Base-by-base conservation (phyloP, 2,888 invertebrate species). In the Cerceris rybyensis region DNA sequence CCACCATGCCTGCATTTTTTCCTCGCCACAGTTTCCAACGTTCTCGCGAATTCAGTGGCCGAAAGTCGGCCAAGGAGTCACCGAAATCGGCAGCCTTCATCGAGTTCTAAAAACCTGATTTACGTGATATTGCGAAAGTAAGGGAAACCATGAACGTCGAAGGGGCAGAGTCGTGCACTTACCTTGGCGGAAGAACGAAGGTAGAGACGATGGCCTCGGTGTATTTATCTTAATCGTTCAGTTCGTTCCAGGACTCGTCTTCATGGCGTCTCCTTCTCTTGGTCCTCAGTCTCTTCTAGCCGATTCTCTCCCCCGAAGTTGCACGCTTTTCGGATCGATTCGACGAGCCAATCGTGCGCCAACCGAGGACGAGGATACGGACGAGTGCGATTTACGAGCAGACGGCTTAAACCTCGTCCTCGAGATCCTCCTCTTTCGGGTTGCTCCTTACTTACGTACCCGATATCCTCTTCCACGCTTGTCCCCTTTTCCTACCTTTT, bases 391-490 rank as follows among this genome's bases (percentile, higher is more conserved):
- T 85, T 85, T 85, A 85, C 85, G 85, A 84, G 86, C 84, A 77
- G 64, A 57, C 64, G 73, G 80, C 84, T 86, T 85, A 84, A 84
- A 82, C 64, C 86, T 77, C 77, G 65, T 77, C 70, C 68, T 55
- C 57, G 46, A 70, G 85, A 85, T 86, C 85, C 85, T 85, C 85
- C 85, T 86, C 86, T 85, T 85, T 84, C 84, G 76, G 81, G 86
- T 85, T 69, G 86, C 82, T 82, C 72, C 82, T 86, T 85, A 82
- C 86, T 86, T 84, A 78, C 70, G 68, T 63, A 54, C 49, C 43
- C 58, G 43, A 41, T 54, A 13, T 13, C 57, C 60, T 57, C 41
- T 52, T 59, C 59, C 41, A 42, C n/a, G n/a, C n/a, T 41, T 17
- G 6, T 57, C 57, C 46, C 9, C 28, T 28, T 28, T 28, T 28